Percentiles rank a stretch among this genome's conserved stretches.
These are phyloP conservation scores for Myiopsitta monachus DNA, from an alignment of 2,113 vertebrate species.

Conservation along the genomic window DNA sequence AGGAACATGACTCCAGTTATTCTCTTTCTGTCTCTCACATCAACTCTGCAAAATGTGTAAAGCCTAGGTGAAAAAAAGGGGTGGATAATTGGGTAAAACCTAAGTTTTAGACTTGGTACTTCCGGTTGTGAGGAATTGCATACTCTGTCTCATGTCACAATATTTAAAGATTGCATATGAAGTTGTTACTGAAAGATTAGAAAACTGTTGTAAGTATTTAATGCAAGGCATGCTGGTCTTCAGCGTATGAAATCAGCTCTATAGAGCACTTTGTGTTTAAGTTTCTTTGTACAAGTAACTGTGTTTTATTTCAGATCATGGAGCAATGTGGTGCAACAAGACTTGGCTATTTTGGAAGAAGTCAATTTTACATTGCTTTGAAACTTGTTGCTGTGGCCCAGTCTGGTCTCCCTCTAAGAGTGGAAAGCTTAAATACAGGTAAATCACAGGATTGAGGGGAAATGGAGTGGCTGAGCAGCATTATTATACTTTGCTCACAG, in stretches of 20 bases:
- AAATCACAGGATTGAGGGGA: neutral
- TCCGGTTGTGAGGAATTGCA: neutral
- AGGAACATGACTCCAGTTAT: neutral
- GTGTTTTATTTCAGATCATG: conserved; percentile 83
- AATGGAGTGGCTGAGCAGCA: neutral
- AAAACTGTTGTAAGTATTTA: neutral
- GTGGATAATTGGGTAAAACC: neutral
- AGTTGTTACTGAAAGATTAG: neutral
- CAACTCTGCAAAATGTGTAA: neutral
- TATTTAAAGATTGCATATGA: neutral
- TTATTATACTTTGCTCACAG: neutral
- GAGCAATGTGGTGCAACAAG: conserved; percentile 96
- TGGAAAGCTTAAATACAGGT: conserved; percentile 98
- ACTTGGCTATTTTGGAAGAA: conserved; percentile 96
- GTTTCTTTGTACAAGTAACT: neutral
- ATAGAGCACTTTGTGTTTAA: neutral
- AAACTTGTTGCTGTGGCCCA: conserved; percentile 97
- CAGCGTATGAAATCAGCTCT: neutral
- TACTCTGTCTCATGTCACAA: neutral
- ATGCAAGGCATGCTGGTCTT: neutral
- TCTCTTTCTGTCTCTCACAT: neutral
- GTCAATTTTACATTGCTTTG: conserved; percentile 98
- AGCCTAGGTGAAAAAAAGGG: neutral
- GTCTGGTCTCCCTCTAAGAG: conserved; percentile 90
- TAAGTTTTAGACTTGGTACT: neutral